These are phyloP conservation scores for Trogon melanurus DNA, from an alignment of 2,113 vertebrate species.

Conservation along the genomic window DNA sequence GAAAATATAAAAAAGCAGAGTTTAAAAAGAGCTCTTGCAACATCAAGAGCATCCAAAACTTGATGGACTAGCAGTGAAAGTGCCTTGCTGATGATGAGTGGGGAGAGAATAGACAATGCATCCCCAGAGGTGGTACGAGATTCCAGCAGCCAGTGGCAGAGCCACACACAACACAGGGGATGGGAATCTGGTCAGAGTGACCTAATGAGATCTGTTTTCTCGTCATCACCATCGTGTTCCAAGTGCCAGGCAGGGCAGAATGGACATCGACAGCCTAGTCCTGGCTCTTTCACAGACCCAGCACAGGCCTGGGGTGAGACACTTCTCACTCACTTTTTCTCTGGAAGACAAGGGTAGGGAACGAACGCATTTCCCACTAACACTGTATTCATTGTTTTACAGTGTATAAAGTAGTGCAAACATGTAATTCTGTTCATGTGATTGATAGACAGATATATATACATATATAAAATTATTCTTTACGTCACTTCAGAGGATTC, in stretches of 20 bases:
- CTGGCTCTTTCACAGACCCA: not conserved
- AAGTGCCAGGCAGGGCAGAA: not conserved
- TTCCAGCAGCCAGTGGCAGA: not conserved
- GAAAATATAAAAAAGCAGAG: not conserved
- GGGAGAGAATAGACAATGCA: not conserved
- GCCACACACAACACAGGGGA: rapidly evolving
- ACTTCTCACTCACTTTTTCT: not conserved
- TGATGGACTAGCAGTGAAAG: not conserved
- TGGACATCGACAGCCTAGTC: not conserved
- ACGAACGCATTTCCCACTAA: not conserved
- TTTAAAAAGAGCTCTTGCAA: not conserved
- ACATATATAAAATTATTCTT: not conserved
- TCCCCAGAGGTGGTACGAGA: rapidly evolving
- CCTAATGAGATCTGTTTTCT: not conserved
- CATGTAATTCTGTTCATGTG: not conserved
- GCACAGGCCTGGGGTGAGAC: not conserved
- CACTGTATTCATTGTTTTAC: not conserved
- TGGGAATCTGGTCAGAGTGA: not conserved
- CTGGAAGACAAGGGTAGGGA: not conserved
- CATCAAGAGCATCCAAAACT: not conserved
- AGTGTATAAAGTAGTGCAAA: not conserved
- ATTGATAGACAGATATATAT: not conserved
- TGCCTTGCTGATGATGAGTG: not conserved
- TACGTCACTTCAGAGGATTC: not conserved
- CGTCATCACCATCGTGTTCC: not conserved